A percentile compares a stretch with the other conserved stretches of the same genome.
Conservation (phyloP, 2,797 vertebrate species). For the Halcyon smyrnensis region DNA sequence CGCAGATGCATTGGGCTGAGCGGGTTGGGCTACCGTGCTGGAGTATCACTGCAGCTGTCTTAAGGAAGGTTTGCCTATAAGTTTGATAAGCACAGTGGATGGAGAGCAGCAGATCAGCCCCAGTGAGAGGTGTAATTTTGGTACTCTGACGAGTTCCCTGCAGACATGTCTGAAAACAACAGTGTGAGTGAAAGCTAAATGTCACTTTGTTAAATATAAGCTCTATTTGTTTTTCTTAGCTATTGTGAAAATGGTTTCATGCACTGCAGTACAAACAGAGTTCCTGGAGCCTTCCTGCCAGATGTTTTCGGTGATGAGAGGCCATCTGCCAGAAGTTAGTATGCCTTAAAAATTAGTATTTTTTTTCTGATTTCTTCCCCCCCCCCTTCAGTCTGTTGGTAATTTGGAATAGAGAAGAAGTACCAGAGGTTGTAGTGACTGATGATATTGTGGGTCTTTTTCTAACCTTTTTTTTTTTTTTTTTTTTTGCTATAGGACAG, state of each 20-base stretch:
- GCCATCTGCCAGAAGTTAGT: slow-evolving; percentile 87
- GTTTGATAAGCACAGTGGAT: not conserved
- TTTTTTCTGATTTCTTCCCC: too few species aligned
- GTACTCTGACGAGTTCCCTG: not conserved
- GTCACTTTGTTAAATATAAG: not conserved
- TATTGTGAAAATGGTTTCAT: slow-evolving; percentile 93
- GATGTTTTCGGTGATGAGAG: slow-evolving; percentile 82
- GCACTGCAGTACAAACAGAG: slow-evolving; percentile 86
- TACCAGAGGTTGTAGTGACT: not conserved
- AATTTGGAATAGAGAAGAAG: not conserved
- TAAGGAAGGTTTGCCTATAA: not conserved
- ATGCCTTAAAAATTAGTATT: not conserved
- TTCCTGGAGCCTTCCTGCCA: slow-evolving; percentile 78
- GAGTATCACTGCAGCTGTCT: not conserved
- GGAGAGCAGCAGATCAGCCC: not conserved
- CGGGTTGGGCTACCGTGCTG: not conserved
- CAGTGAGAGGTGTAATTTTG: not conserved
- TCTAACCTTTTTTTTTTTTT: too few species aligned
- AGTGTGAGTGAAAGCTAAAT: not conserved
- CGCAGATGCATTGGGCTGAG: not conserved
- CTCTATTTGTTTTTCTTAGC: slow-evolving; percentile 75
- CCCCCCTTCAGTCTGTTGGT: not conserved
- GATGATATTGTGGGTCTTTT: not conserved
- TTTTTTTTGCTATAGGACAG: not conserved
- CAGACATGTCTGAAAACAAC: not conserved